phyloP scores from a whole-genome alignment of 2,888 invertebrate species.

The Crossocerus cetratus region DNA sequence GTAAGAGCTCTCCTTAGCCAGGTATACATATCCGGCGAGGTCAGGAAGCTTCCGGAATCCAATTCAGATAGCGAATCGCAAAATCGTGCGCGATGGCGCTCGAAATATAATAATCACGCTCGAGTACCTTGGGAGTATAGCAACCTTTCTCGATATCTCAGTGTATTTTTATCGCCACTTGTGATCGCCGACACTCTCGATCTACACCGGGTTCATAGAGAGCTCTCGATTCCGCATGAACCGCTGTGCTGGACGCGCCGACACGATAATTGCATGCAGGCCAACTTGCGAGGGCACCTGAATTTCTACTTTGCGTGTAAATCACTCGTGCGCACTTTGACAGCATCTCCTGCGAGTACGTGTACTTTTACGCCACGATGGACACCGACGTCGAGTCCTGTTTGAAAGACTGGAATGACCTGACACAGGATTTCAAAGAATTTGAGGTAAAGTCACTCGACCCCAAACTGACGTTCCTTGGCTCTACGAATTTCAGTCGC shows the following conservation, averaged over 20 bases:
- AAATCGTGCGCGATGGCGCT: slow-evolving; percentile 15
- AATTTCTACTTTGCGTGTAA: slow-evolving; percentile 11
- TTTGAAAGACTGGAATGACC: slow-evolving; percentile 88
- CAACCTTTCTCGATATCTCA: too few species aligned
- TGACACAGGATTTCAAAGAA: slow-evolving; percentile 86
- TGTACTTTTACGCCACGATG: slow-evolving; percentile 71
- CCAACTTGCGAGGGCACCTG: slow-evolving; percentile 4
- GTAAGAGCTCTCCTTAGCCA: background rate
- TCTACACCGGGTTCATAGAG: too few species aligned
- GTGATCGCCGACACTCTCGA: too few species aligned
- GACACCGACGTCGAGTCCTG: slow-evolving; percentile 80
- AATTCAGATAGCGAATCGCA: slow-evolving; percentile 11
- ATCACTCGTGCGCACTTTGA: slow-evolving; percentile 2
- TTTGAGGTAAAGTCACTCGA: slow-evolving; percentile 82
- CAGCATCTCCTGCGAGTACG: slow-evolving; percentile 3
- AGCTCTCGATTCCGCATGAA: too few species aligned
- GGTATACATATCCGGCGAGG: background rate
- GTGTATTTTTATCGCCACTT: slow-evolving; percentile 1
- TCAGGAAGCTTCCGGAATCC: slow-evolving; percentile 9
- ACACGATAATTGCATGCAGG: too few species aligned
- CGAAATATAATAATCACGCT: slow-evolving; percentile 20
- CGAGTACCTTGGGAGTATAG: background rate
- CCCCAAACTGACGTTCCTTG: slow-evolving; percentile 6
- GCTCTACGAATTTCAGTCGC: background rate
- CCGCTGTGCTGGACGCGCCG: too few species aligned